phyloP scores from a whole-genome alignment of 2,888 invertebrate genomes.

The Acholoe squamosa region DNA sequence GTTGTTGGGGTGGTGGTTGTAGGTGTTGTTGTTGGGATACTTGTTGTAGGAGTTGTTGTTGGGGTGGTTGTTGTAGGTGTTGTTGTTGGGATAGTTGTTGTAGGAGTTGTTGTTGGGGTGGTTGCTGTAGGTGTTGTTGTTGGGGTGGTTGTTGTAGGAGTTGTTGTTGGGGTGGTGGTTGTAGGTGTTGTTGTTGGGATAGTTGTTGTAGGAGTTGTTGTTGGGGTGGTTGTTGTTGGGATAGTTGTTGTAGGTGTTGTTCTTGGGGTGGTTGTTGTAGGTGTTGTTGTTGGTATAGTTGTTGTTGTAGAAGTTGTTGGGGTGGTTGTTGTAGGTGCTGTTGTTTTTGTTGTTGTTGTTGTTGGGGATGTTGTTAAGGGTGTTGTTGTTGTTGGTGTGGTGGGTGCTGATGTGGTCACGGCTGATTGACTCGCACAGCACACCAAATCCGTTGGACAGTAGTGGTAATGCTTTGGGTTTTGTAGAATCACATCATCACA shows the following conservation, averaged over 20 bases:
- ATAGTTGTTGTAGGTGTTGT: background rate
- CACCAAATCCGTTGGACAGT: background rate
- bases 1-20: background rate
- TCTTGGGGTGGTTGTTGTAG: background rate
- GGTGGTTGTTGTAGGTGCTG: background rate
- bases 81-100: background rate
- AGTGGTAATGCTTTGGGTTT: background rate
- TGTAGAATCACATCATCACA: background rate
- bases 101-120: background rate
- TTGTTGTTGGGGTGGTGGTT: background rate
- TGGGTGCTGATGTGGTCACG: background rate
- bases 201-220: background rate
- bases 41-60: background rate
- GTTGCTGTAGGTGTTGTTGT: background rate
- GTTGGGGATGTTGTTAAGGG: background rate
- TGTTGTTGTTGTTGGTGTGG: background rate
- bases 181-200: background rate
- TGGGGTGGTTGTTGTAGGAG: background rate
- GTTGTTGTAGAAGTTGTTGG: background rate
- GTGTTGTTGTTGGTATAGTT: background rate
- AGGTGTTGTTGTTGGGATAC: background rate
- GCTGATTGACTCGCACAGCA: background rate
- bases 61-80: background rate
- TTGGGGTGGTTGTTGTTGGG: background rate
- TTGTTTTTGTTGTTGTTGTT: background rate